Evolutionary conservation across 2,888 invertebrate species (phyloP).

Genomic region (Latrodectus hesperus): DNA sequence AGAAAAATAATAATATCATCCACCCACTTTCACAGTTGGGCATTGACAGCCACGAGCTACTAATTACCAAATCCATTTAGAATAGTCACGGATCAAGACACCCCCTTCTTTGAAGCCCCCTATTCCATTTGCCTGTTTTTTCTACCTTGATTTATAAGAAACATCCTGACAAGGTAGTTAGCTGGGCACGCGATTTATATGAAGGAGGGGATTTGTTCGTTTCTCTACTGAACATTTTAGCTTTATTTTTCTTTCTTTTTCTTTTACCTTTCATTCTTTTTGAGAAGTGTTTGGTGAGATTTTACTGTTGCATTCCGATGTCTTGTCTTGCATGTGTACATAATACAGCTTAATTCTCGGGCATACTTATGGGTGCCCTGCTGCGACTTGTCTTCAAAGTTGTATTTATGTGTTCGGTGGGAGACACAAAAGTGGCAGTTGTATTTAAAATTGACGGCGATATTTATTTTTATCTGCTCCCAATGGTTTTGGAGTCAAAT

Average conservation of each 20-base stretch:
- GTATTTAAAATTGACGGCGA: too few species aligned
- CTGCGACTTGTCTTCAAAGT: neutral
- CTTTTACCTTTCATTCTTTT: neutral
- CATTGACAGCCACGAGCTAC: conserved; percentile 64
- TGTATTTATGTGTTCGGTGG: conserved; percentile 1
- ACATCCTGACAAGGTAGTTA: conserved; percentile 65
- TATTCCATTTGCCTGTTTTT: neutral
- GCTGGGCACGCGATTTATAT: conserved; percentile 50
- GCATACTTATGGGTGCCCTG: neutral
- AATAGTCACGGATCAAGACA: conserved; percentile 60
- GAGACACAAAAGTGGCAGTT: too few species aligned
- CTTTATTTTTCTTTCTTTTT: conserved; percentile 12
- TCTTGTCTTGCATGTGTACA: neutral
- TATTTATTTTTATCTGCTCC: too few species aligned
- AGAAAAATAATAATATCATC: conserved; percentile 46
- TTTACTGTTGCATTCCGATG: neutral
- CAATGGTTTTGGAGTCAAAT: too few species aligned
- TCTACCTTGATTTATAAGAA: conserved; percentile 55
- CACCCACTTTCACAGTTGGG: conserved; percentile 21
- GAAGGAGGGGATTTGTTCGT: neutral
- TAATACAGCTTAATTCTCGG: neutral
- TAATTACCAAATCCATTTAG: conserved; percentile 63
- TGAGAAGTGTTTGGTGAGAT: neutral
- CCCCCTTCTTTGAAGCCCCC: conserved; percentile 22
- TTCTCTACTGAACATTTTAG: neutral